A percentile compares a stretch with the other conserved stretches of the same genome.
These are phyloP conservation scores for Heterocephalus glaber DNA, from an alignment of 2,113 vertebrate genomes.

Conservation along the genomic window DNA sequence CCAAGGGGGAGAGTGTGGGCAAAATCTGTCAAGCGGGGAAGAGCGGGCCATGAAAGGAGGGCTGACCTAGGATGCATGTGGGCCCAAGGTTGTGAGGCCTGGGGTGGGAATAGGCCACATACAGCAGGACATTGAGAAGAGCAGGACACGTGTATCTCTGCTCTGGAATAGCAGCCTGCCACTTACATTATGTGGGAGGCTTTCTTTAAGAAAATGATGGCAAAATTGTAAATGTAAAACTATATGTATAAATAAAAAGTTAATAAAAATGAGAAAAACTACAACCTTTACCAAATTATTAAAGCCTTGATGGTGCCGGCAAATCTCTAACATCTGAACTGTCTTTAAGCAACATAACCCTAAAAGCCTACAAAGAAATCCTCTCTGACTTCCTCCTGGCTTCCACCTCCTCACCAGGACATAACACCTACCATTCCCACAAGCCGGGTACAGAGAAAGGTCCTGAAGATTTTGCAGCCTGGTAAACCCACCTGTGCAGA, in stretches of 20 bases:
- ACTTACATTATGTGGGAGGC: neutral
- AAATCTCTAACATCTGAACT: neutral
- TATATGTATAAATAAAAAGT: neutral
- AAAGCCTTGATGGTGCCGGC: neutral
- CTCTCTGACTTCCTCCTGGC: neutral
- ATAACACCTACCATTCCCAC: neutral
- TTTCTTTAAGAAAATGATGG: neutral
- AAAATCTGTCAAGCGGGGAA: neutral
- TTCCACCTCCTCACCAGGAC: neutral
- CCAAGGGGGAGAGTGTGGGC: neutral
- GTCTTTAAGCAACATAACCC: neutral
- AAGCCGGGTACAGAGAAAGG: neutral
- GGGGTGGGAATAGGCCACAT: no score
- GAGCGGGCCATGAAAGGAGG: neutral
- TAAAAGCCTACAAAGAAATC: neutral
- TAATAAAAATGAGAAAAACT: neutral
- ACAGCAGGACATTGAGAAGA: neutral
- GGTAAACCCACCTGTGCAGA: neutral
- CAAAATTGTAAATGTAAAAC: neutral
- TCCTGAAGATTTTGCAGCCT: neutral
- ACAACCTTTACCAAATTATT: neutral
- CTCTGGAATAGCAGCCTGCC: neutral
- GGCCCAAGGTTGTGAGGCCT: accelerated
- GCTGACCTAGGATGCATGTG: accelerated
- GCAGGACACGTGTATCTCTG: neutral